phyloP scores from a whole-genome alignment of 2,888 invertebrate species.

The Gnatocerus cornutus region DNA sequence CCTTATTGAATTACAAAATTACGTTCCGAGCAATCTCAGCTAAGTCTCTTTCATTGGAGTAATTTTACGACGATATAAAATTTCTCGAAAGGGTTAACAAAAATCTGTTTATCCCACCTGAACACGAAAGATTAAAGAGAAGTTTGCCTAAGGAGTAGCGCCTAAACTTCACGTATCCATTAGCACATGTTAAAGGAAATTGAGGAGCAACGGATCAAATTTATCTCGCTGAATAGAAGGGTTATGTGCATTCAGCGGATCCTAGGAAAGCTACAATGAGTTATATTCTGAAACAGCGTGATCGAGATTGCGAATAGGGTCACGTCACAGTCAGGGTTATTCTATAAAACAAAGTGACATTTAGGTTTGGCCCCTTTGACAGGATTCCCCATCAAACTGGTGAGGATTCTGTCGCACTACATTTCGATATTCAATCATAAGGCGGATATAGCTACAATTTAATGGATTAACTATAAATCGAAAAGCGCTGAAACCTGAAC shows the following conservation, averaged over 20 bases:
- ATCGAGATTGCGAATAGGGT: constrained; percentile 27
- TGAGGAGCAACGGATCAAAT: constrained; percentile 24
- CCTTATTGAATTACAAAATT: neutral
- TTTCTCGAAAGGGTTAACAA: constrained; percentile 34
- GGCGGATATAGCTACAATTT: constrained; percentile 17
- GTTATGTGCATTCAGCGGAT: constrained; percentile 23
- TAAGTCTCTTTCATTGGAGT: neutral
- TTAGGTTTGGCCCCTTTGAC: constrained; percentile 27
- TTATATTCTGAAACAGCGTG: constrained; percentile 25
- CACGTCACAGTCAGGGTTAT: constrained; percentile 37
- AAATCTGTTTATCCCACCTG: constrained; percentile 15
- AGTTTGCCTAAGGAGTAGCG: constrained; percentile 11
- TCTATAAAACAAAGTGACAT: constrained; percentile 39
- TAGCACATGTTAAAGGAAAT: constrained; percentile 37
- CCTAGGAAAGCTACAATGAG: constrained; percentile 16
- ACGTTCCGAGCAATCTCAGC: neutral
- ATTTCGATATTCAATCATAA: constrained; percentile 41
- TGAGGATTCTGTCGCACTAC: constrained; percentile 21
- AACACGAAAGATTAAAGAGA: constrained; percentile 29
- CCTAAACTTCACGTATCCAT: constrained; percentile 28
- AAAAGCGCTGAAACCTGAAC: neutral
- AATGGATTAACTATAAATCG: constrained; percentile 26
- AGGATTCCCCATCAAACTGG: constrained; percentile 10
- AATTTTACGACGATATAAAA: constrained; percentile 26
- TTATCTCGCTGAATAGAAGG: constrained; percentile 26